Evolutionary conservation across 2,888 invertebrate genomes (phyloP), one percentile per base, ranked within the genome.

Genomic region (Platycheirus albimanus): DNA sequence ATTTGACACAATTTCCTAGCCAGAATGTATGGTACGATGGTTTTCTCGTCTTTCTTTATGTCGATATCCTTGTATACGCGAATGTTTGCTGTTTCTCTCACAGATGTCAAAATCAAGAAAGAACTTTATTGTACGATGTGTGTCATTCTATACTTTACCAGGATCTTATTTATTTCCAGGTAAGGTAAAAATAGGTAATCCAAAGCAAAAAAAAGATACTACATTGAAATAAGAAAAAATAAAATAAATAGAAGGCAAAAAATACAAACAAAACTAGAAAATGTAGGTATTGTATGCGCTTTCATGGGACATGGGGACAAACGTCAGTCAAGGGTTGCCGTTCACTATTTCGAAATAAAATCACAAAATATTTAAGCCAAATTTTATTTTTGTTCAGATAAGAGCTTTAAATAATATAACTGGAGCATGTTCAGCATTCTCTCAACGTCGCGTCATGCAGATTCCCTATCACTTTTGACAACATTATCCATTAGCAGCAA

Each of bases 1-100:
- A 83, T 83, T 83, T 83, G 83, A 83, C 77, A 83, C 78, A 77
- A 81, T 83, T 78, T 83, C 67, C 74, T 66, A 67, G 56, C 67
- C 56, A 77, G 49, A 74, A 52, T 69, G 64, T 69, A 58, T 52
- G 71, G 71, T 67, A 63, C 66, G 61, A 76, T 76, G 67, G 66
- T 52, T 72, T 76, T 66, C 66, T 47, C 41, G 70, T 52, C 58
- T 47, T 52, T 49, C 30, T 30, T 15, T 43, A 67, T 49, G 81
- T 71, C 63, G 61, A 45, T 38, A 63, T 67, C 58, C 76, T 63
- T 56, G 24, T 20, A 13, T 17, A 11, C n/a, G 24, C 13, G 20
- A 38, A 20, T 41, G 58, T 58, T 58, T 58, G 24, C 20, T 38
- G 20, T 24, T 58, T 28, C 41, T 24, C 38, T 58, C 41, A 58